Conservation (phyloP, 1,140 invertebrate species). For the Aradophagus sp. region DNA sequence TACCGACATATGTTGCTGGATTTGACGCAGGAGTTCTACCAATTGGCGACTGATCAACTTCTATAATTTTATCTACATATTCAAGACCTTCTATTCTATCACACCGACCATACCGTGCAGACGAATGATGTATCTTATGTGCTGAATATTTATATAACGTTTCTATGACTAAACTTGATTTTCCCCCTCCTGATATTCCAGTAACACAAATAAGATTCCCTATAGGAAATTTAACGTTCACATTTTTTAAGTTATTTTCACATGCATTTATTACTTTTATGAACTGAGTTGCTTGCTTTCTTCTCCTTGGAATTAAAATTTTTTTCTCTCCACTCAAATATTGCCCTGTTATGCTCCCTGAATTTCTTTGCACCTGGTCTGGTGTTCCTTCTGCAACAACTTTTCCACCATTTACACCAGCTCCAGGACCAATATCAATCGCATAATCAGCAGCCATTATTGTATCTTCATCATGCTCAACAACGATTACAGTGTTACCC, state of each 20-base stretch:
- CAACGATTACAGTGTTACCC: constrained; percentile 33
- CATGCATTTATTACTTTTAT: constrained; percentile 37
- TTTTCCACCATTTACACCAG: constrained; percentile 28
- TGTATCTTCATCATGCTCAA: constrained; percentile 34
- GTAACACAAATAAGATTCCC: constrained; percentile 24
- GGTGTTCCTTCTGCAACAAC: constrained; percentile 25
- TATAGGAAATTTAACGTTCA: constrained; percentile 19
- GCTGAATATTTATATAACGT: constrained; percentile 28
- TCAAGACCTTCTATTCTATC: constrained; percentile 25
- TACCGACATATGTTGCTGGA: constrained; percentile 25
- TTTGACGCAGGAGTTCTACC: constrained; percentile 30
- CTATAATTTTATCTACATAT: constrained; percentile 36
- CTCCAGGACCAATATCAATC: constrained; percentile 33
- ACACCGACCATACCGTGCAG: constrained; percentile 19
- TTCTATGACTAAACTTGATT: constrained; percentile 30
- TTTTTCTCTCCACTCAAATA: constrained; percentile 26
- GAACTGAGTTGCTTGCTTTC: constrained; percentile 32
- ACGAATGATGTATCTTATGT: constrained; percentile 31
- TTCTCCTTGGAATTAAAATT: constrained; percentile 28
- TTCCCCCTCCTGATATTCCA: constrained; percentile 26
- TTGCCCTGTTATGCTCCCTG: constrained; percentile 25
- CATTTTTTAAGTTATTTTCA: constrained; percentile 36
- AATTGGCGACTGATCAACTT: constrained; percentile 33
- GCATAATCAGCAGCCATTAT: constrained; percentile 23
- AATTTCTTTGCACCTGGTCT: constrained; percentile 23